These are phyloP conservation scores for Tetropium fuscum DNA, from an alignment of 2,888 invertebrate species.

Conservation along the genomic window DNA sequence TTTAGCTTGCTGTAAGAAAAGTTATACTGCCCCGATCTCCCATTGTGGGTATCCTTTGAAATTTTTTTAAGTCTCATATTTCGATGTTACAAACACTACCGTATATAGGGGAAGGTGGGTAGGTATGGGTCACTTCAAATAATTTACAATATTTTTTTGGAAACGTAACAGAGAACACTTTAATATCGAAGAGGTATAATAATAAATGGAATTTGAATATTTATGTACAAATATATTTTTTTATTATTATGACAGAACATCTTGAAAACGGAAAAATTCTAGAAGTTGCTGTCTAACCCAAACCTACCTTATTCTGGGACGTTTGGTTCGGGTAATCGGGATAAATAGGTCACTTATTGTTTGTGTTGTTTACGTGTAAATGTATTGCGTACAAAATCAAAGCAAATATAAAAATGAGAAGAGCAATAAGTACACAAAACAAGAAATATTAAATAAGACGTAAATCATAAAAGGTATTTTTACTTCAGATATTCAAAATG, in stretches of 20 bases:
- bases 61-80: too few species aligned
- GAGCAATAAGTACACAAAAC: neutral
- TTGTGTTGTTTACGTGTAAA: neutral
- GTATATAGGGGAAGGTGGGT: too few species aligned
- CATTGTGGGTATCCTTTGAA: too few species aligned
- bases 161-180: neutral
- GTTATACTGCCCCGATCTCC: too few species aligned
- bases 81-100: too few species aligned
- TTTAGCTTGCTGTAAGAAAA: too few species aligned
- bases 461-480: neutral
- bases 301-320: neutral
- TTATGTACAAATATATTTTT: neutral
- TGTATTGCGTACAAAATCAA: neutral
- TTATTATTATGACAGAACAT: neutral
- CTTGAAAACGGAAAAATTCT: neutral
- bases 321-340: neutral
- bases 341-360: neutral
- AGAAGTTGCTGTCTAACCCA: neutral
- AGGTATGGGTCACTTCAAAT: too few species aligned
- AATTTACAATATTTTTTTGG: too few species aligned
- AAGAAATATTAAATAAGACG: neutral
- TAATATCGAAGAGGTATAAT: neutral
- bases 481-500: neutral
- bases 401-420: neutral
- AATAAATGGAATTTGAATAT: neutral